A percentile compares a stretch with the other conserved stretches of the same genome.
These are phyloP conservation scores for Solea senegalensis DNA, from an alignment of 2,113 vertebrate species.

Conservation along the genomic window DNA sequence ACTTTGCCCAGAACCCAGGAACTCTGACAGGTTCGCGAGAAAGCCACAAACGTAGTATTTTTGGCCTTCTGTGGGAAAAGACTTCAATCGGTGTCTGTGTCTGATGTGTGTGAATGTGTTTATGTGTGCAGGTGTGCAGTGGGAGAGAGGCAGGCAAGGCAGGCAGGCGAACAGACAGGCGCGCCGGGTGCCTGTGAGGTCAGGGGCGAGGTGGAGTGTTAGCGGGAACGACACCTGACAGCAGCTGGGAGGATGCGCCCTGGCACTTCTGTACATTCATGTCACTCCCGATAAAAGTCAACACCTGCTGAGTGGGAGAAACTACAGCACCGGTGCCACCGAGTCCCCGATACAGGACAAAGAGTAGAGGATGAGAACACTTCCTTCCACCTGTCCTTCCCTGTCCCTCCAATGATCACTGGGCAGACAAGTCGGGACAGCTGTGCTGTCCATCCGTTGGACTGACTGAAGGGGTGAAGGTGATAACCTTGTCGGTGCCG, in stretches of 20 bases:
- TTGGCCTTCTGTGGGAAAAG: conserved; percentile 23
- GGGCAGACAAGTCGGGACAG: conserved; percentile 68
- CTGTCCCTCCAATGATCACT: conserved; percentile 60
- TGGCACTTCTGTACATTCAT: conserved; percentile 79
- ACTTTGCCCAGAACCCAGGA: conserved; percentile 8
- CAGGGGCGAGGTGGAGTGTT: conserved; percentile 76
- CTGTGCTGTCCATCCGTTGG: conserved; percentile 53
- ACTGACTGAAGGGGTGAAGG: conserved; percentile 46
- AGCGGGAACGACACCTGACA: conserved; percentile 78
- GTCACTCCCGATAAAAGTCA: conserved; percentile 78
- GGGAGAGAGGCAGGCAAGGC: conserved; percentile 35
- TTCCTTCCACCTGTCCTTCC: conserved; percentile 70
- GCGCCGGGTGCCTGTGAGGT: conserved; percentile 70
- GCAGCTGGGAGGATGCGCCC: conserved; percentile 68
- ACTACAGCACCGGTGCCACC: conserved; percentile 51
- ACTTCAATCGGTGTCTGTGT: conserved; percentile 9
- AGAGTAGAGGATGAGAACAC: conserved; percentile 56
- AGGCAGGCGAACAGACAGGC: conserved; percentile 56
- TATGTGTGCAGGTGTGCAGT: conserved; percentile 52
- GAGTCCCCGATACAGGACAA: conserved; percentile 61
- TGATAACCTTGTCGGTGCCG: conserved; percentile 60
- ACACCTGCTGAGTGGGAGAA: conserved; percentile 62
- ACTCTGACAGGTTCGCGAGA: not conserved
- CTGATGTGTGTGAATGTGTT: conserved; percentile 31
- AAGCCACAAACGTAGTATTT: conserved; percentile 5